Base-by-base conservation (phyloP, 2,797 vertebrate species). In the Neostethus bicornis region DNA sequence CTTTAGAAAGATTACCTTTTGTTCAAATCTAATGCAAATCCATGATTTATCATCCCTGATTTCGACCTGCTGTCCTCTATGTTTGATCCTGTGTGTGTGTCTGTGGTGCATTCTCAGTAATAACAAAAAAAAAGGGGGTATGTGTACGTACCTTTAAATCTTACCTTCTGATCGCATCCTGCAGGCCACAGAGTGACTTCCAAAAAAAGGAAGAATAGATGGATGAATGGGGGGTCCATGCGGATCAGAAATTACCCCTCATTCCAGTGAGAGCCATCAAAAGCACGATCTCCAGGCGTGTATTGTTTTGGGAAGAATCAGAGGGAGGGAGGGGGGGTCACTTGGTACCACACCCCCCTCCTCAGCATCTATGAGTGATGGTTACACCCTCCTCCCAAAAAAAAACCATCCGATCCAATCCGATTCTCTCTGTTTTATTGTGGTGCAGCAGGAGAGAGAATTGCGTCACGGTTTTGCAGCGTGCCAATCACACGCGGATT, bases 381-480 rank as follows among this genome's bases (percentile, higher is more conserved):
- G 55, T 46, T 45, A 58, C 61, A 51, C 28, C 29, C 50, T n/a
- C n/a, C n/a, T n/a, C 3, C 16, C 17, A 16, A 4, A 16, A 17
- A 7, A 32, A 38, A 54, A n/a, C 48, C 41, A 5, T 58, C 51
- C 48, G 49, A 23, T 55, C 51, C 48, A 44, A 23, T 24, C 72
- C 47, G 19, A 68, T 26, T 28, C 43, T 6, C 41, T 20, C 45
- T 16, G 64, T 78, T 66, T 74, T 34, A 61, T 55, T 48, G 77
- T 51, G 70, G 70, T 83, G 83, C 81, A 77, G 84, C 83, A 79
- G 65, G 21, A 48, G 47, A 49, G 73, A 32, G 73, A 80, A 10
- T 76, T 85, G 82, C 85, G 87, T 87, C 87, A 87, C 29, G 72
- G 77, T 80, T 69, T 65, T 71, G 85, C 84, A 55, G 80, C 32